These are phyloP conservation scores for Pristionchus entomophagus DNA, from an alignment of 2,888 invertebrate genomes.

Conservation along the genomic window DNA sequence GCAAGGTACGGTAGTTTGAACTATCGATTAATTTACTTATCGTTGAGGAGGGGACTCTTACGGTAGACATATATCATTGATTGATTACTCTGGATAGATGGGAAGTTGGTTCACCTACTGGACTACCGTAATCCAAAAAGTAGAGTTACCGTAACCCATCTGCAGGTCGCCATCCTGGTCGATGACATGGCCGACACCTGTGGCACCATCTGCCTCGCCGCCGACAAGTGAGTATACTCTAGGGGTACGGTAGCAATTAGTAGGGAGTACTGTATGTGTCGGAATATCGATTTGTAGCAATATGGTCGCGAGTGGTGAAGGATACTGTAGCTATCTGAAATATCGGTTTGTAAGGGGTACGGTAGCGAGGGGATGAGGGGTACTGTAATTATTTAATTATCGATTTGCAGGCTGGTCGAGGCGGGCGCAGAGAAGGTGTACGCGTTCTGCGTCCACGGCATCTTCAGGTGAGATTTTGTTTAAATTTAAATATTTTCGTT, in stretches of 20 bases:
- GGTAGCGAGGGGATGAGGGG: too few species aligned
- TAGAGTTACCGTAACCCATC: not conserved
- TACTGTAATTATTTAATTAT: not conserved
- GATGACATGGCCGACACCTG: conserved; percentile 98
- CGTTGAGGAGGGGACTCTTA: too few species aligned
- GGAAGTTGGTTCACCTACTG: too few species aligned
- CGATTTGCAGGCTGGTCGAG: conserved; percentile 82
- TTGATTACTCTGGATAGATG: too few species aligned
- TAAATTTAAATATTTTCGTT: not conserved
- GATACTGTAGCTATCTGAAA: too few species aligned
- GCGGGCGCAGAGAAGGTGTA: conserved; percentile 81
- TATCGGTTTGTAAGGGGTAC: too few species aligned
- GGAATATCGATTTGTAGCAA: too few species aligned
- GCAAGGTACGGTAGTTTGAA: conserved; percentile 76
- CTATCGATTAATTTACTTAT: not conserved
- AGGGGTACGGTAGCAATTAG: not conserved
- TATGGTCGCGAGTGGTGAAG: too few species aligned
- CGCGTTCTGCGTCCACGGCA: conserved; percentile 93
- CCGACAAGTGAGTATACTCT: conserved; percentile 83
- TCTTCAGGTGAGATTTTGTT: conserved; percentile 82
- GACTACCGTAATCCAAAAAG: not conserved
- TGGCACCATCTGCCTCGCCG: conserved; percentile 93
- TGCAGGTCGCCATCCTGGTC: conserved; percentile 89
- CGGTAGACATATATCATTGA: too few species aligned
- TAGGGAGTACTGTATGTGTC: too few species aligned